Evolutionary conservation across 2,113 vertebrate genomes (phyloP), one percentile per base, ranked within the genome.

Genomic region (Platycercus adscitus): DNA sequence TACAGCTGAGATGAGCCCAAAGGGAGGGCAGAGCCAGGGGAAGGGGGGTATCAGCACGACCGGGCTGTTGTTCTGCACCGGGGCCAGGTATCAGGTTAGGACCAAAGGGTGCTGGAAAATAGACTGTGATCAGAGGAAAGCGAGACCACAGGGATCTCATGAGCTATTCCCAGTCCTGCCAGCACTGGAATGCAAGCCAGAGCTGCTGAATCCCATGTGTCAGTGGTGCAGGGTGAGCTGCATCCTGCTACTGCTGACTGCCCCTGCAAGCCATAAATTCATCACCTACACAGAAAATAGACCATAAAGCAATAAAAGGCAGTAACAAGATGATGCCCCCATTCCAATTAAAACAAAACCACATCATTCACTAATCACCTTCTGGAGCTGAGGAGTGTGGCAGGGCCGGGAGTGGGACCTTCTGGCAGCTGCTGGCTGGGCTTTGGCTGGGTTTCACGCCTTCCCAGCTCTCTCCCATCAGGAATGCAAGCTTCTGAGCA

Each of bases 1-100:
- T 26, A 10, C 46, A 7, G 75, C 41, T 12, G 61, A 19, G 37
- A 7, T 0, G 21, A 72, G 44, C 25, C 5, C 2, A 21, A 28
- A 3, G 0, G 47, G 21, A 49, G 31, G 33, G 65, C 58, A 72
- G 52, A 60, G 58, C 14, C 37, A 12, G 46, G 71, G 28, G 6
- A n/a, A 15, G n/a, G 26, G n/a, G 46, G 26, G 46, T 16, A 26
- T 5, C 19, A 23, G 18, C 81, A 60, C 29, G 53, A 37, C 6
- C 0, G 0, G 25, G n/a, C 19, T 0, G 15, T n/a, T 44, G 88
- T 24, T 31, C 89, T 1, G 9, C 37, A 6, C 3, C 0, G 0
- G 41, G 44, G 39, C 13, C 21, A 9, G n/a, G 31, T 7, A 23
- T 7, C 28, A 7, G 4, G 43, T 14, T 4, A 13, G 70, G 60